Evolutionary conservation across 2,797 vertebrate genomes (phyloP).

Genomic region (Crenuchus spilurus): DNA sequence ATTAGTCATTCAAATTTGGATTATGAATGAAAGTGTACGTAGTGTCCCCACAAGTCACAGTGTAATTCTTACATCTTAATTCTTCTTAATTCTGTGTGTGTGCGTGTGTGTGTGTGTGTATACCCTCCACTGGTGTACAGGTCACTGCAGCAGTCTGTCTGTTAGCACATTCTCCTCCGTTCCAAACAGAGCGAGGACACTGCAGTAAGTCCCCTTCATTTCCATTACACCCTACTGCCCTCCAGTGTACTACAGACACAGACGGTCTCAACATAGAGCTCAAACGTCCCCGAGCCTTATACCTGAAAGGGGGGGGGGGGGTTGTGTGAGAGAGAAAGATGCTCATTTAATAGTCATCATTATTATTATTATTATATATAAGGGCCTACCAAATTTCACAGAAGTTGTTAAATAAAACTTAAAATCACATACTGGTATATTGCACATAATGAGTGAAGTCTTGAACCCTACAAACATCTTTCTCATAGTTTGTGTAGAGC

Average conservation of each 20-base stretch:
- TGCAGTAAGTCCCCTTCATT: constrained; percentile 85
- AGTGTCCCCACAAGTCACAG: no score
- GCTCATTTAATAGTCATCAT: no score
- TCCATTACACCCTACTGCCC: constrained; percentile 82
- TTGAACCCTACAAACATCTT: no score
- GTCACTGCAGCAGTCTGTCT: constrained; percentile 82
- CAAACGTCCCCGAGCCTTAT: constrained; percentile 79
- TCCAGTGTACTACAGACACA: constrained; percentile 83
- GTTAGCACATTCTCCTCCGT: constrained; percentile 77
- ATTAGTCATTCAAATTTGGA: no score
- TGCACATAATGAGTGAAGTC: no score
- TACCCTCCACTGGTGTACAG: constrained; percentile 79
- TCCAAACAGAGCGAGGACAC: constrained; percentile 83
- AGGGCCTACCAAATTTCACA: no score
- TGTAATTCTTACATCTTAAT: no score
- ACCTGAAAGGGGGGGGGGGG: constrained; percentile 68
- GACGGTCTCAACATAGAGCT: constrained; percentile 74
- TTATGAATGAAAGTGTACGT: no score
- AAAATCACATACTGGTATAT: no score
- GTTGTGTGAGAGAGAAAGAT: background rate
- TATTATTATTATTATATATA: no score
- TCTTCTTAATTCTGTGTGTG: background rate
- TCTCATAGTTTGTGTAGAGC: no score
- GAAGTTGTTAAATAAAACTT: no score
- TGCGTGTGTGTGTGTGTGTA: background rate